Conservation (phyloP, 2,113 vertebrate species). For the Paratilapia polleni region DNA sequence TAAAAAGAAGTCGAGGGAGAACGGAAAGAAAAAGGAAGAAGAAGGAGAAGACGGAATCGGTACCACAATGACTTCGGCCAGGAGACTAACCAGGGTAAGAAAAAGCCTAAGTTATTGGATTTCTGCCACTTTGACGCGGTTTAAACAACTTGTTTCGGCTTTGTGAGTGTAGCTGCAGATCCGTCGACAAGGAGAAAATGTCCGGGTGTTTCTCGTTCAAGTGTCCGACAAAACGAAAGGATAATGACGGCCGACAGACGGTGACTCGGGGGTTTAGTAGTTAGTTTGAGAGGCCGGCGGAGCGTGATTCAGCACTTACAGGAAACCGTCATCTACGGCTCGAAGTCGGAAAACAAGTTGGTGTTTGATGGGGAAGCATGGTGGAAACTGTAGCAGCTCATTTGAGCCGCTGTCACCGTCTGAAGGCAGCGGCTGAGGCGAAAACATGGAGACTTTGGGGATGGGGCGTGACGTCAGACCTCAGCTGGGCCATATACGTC, state of each 20-base stretch:
- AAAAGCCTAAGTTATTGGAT: accelerated
- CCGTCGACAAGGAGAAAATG: background rate
- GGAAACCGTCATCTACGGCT: background rate
- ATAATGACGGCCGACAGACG: constrained; percentile 37
- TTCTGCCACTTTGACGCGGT: accelerated
- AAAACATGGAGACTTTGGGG: constrained; percentile 61
- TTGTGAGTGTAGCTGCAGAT: accelerated
- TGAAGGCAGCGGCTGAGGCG: constrained; percentile 7
- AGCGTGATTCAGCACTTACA: constrained; percentile 24
- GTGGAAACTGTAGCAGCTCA: background rate
- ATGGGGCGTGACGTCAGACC: constrained; percentile 44
- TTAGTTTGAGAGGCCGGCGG: background rate
- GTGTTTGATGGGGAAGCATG: background rate
- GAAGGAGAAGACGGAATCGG: constrained; percentile 30
- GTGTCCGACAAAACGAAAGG: constrained; percentile 39
- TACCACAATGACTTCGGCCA: constrained; percentile 56
- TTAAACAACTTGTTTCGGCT: background rate
- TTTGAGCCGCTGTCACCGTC: constrained; percentile 24
- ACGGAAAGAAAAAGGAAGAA: constrained; percentile 61
- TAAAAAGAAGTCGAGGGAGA: constrained; percentile 32
- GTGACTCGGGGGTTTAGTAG: constrained; percentile 13
- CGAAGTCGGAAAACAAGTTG: background rate
- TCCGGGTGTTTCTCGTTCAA: background rate
- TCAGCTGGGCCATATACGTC: background rate
- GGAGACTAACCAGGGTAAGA: constrained; percentile 67